Evolutionary conservation across 2,797 vertebrate species (phyloP).

Genomic region (Hemitrygon akajei): DNA sequence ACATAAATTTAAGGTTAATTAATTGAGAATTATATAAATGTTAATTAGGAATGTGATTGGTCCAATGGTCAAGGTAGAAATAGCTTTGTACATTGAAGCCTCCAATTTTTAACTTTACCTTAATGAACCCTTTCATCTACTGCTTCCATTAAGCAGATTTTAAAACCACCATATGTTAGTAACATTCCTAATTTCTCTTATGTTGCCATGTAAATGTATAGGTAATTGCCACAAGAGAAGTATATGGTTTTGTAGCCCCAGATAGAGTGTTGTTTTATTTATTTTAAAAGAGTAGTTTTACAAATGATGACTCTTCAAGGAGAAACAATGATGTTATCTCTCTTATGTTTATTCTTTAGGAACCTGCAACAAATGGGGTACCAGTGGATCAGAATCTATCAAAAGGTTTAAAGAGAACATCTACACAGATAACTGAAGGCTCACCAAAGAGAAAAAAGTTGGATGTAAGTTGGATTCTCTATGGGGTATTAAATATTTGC

Average conservation of each 20-base stretch:
- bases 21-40: background rate
- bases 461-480: conserved; percentile 5
- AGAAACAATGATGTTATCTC: background rate
- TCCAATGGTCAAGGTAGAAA: background rate
- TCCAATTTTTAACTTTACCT: background rate
- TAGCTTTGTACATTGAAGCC: background rate
- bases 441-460: conserved; percentile 33
- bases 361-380: conserved; percentile 25
- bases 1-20: background rate
- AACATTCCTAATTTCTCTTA: background rate
- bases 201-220: background rate
- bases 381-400: conserved; percentile 22
- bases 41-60: background rate
- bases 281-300: background rate
- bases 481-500: background rate
- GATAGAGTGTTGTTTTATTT: background rate
- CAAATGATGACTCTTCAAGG: background rate
- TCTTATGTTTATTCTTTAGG: background rate
- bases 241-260: background rate
- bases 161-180: no score
- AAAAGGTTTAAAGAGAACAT: conserved; percentile 31
- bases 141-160: background rate
- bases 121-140: background rate
- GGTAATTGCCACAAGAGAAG: background rate
- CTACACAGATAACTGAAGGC: background rate